Conservation (phyloP, 2,113 vertebrate species). For the Puffinus mauretanicus region DNA sequence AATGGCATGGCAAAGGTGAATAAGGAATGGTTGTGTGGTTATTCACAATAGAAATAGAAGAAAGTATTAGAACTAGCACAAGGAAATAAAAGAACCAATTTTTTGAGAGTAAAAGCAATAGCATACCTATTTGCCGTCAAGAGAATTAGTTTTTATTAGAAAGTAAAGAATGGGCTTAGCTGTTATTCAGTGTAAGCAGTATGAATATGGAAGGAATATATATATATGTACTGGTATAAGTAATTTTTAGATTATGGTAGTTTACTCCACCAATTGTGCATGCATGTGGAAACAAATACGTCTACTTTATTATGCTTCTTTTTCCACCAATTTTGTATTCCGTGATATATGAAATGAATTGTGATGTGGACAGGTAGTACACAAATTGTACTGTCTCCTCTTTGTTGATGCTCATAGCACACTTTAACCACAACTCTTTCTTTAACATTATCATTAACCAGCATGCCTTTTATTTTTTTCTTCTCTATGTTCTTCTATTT, state of each 20-base stretch:
- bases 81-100: background rate
- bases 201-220: background rate
- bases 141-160: background rate
- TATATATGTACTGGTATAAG: background rate
- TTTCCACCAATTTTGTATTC: background rate
- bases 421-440: background rate
- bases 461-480: background rate
- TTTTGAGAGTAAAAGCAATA: background rate
- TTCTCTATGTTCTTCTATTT: background rate
- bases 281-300: background rate
- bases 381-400: background rate
- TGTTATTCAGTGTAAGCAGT: background rate
- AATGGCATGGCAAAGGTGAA: background rate
- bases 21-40: background rate
- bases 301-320: background rate
- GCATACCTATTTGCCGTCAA: background rate
- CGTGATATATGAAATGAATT: background rate
- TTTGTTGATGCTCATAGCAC: background rate
- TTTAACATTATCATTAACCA: background rate
- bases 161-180: background rate
- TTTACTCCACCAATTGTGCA: background rate
- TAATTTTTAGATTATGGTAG: background rate
- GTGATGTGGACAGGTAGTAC: background rate
- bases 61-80: background rate
- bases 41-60: background rate